Evolutionary conservation across 2,113 vertebrate species (phyloP).

Genomic region (Antechinus flavipes): DNA sequence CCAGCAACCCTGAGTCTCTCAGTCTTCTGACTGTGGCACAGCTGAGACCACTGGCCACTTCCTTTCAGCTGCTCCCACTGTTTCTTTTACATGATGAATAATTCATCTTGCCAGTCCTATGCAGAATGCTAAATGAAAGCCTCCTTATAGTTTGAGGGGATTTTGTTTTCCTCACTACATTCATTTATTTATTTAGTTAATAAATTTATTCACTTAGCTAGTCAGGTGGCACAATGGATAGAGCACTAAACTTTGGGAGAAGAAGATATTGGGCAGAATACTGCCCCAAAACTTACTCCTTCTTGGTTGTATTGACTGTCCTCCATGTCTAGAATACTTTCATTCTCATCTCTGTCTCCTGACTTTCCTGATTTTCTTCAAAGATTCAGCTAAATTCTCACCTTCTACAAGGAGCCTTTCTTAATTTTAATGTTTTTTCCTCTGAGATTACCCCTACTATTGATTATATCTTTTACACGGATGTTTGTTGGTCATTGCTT

Average conservation of each 20-base stretch:
- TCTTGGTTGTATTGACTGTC: not conserved
- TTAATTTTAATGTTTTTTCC: not conserved
- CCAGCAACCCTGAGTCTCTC: not conserved
- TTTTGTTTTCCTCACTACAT: not conserved
- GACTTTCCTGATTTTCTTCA: not conserved
- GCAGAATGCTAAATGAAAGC: not conserved
- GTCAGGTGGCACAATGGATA: not conserved
- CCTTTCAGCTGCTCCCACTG: not conserved
- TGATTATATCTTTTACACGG: not conserved
- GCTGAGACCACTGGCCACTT: not conserved
- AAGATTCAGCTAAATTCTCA: not conserved
- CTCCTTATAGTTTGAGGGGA: not conserved
- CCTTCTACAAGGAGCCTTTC: not conserved
- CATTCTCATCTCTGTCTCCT: not conserved
- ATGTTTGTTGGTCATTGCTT: not conserved
- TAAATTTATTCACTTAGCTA: not conserved
- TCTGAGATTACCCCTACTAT: not conserved
- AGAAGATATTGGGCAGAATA: not conserved
- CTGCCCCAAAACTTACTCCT: not conserved
- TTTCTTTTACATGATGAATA: not conserved
- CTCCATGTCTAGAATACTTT: not conserved
- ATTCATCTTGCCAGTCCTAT: not conserved
- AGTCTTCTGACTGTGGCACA: not conserved
- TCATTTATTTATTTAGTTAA: not conserved
- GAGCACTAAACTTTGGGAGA: not conserved